phyloP scores from a whole-genome alignment of 1,140 invertebrate genomes.

The Stratiolaelaps scimitus region DNA sequence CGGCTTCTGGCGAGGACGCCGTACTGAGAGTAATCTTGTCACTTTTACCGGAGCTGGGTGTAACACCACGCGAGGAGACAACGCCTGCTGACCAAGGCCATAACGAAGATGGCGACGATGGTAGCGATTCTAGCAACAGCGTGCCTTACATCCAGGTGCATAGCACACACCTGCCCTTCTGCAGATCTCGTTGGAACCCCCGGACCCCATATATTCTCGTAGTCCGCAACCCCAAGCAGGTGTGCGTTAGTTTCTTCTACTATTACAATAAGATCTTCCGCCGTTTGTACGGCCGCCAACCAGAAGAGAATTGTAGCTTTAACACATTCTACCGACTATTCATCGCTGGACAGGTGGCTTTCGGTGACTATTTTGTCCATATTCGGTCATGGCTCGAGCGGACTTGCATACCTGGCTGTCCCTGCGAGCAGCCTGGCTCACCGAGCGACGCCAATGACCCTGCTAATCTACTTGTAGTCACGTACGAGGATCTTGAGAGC shows the following conservation, averaged over 20 bases:
- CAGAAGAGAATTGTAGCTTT: constrained; percentile 21
- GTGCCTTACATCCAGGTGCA: background rate
- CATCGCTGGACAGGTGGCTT: constrained; percentile 8
- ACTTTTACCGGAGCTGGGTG: too few species aligned
- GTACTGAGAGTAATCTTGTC: background rate
- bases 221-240: background rate
- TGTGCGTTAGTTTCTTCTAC: background rate
- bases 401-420: background rate
- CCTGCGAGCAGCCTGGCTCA: background rate
- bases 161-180: background rate
- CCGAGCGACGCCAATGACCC: background rate
- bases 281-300: constrained; percentile 7
- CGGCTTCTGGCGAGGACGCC: constrained; percentile 6
- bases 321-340: constrained; percentile 21
- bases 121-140: background rate
- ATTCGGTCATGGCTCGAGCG: constrained; percentile 17
- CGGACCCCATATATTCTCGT: background rate
- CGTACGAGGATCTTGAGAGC: background rate
- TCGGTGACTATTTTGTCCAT: constrained; percentile 1
- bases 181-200: constrained; percentile 9
- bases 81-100: background rate
- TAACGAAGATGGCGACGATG: background rate
- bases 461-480: background rate
- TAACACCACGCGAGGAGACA: background rate
- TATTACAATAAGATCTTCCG: constrained; percentile 7